These are phyloP conservation scores for Heliconius erato DNA, from an alignment of 2,888 invertebrate species.

Conservation along the genomic window DNA sequence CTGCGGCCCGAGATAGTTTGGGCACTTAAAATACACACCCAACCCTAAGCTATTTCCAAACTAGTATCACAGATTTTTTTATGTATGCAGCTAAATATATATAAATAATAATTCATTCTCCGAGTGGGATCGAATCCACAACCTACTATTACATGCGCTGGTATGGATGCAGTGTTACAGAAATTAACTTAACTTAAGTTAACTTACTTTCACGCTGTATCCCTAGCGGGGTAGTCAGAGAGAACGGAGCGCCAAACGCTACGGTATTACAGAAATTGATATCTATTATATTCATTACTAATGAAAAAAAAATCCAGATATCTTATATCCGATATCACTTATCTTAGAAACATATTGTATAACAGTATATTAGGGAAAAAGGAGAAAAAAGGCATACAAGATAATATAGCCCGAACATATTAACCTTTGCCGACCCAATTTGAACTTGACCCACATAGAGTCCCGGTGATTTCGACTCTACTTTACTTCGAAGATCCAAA, in stretches of 20 bases:
- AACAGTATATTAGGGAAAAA: neutral
- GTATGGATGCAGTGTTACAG: neutral
- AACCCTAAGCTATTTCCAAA: too few relatives aligned
- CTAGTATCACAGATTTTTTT: neutral
- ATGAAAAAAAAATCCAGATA: neutral
- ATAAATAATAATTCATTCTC: too few relatives aligned
- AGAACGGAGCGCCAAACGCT: too few relatives aligned
- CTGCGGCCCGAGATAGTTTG: too few relatives aligned
- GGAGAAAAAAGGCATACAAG: neutral
- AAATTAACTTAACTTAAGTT: too few relatives aligned
- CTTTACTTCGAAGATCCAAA: neutral
- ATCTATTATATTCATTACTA: neutral
- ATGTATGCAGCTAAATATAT: too few relatives aligned
- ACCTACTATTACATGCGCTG: neutral
- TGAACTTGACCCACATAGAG: constrained; percentile 36
- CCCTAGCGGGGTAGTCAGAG: too few relatives aligned
- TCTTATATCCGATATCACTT: neutral
- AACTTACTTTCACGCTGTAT: too few relatives aligned
- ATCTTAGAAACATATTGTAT: neutral
- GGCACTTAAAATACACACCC: too few relatives aligned
- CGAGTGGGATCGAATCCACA: too few relatives aligned
- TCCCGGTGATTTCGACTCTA: constrained; percentile 12
- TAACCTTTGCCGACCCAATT: constrained; percentile 31
- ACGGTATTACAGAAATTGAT: too few relatives aligned
- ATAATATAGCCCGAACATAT: constrained; percentile 17